These are phyloP conservation scores for Hypercompe scribonia DNA, from an alignment of 2,888 invertebrate genomes.

Conservation along the genomic window DNA sequence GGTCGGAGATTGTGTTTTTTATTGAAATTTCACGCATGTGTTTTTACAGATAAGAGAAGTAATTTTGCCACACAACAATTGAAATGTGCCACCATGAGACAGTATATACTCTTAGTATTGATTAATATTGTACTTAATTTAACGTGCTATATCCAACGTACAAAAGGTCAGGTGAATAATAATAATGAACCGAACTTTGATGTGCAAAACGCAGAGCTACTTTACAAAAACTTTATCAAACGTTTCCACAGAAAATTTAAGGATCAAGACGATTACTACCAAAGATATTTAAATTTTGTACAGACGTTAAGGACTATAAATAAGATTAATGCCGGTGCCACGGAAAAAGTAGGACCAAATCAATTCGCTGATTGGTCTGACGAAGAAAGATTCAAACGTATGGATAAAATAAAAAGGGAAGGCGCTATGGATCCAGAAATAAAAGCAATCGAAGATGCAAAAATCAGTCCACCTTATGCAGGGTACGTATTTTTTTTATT, in stretches of 20 bases:
- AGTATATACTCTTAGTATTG: background rate
- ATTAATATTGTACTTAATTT: background rate
- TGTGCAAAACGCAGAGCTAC: constrained; percentile 46
- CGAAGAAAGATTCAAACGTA: constrained; percentile 43
- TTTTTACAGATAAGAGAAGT: constrained; percentile 22
- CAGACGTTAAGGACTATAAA: constrained; percentile 65
- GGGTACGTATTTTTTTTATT: constrained; percentile 3
- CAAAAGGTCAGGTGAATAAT: background rate
- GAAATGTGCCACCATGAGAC: background rate
- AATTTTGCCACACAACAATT: constrained; percentile 14
- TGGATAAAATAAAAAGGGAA: constrained; percentile 20
- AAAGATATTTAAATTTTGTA: constrained; percentile 63
- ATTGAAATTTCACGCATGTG: constrained; percentile 56
- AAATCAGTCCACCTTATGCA: background rate
- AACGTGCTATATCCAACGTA: background rate
- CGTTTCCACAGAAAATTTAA: constrained; percentile 58
- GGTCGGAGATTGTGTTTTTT: constrained; percentile 46
- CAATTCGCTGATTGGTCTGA: constrained; percentile 64
- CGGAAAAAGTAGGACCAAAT: constrained; percentile 60
- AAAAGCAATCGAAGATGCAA: constrained; percentile 27
- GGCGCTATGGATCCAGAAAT: constrained; percentile 58
- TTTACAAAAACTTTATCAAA: constrained; percentile 52
- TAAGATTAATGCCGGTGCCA: constrained; percentile 55
- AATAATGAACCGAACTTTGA: constrained; percentile 39
- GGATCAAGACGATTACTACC: constrained; percentile 57